Conservation (phyloP, 2,797 vertebrate species). For the Glossophaga mutica region DNA sequence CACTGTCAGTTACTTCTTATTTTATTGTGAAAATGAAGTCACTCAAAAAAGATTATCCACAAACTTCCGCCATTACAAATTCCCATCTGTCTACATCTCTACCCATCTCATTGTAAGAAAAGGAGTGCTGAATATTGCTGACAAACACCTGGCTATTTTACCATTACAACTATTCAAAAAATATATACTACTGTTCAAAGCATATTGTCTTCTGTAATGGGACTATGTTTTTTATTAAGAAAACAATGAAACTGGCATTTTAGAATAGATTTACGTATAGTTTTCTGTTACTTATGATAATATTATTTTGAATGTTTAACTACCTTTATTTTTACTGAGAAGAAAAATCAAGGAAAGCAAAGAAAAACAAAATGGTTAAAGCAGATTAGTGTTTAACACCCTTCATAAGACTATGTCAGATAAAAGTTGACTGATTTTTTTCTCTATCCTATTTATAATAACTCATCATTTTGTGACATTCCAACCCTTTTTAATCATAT, state of each 20-base stretch:
- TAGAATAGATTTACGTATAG: not conserved
- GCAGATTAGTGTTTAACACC: not conserved
- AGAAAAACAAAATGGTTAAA: not conserved
- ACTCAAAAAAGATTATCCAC: not conserved
- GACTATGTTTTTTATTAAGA: not conserved
- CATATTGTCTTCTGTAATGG: not conserved
- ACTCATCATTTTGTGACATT: conserved; percentile 48
- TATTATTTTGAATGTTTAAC: not conserved
- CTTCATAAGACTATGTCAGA: not conserved
- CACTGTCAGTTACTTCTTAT: not conserved
- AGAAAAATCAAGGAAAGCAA: not conserved
- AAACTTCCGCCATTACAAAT: not conserved
- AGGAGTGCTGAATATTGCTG: not conserved
- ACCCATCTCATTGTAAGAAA: not conserved
- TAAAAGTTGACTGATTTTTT: conserved; percentile 12
- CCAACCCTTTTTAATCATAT: not conserved
- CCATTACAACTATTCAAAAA: not conserved
- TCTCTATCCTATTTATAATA: not conserved
- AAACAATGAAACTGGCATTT: not conserved
- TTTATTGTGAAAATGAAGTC: not conserved
- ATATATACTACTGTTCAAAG: not conserved
- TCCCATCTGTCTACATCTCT: not conserved
- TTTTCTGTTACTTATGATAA: not conserved
- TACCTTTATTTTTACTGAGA: not conserved
- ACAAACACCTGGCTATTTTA: not conserved